Conservation (phyloP, 2,113 vertebrate genomes). For the Danionella cerebrum region DNA sequence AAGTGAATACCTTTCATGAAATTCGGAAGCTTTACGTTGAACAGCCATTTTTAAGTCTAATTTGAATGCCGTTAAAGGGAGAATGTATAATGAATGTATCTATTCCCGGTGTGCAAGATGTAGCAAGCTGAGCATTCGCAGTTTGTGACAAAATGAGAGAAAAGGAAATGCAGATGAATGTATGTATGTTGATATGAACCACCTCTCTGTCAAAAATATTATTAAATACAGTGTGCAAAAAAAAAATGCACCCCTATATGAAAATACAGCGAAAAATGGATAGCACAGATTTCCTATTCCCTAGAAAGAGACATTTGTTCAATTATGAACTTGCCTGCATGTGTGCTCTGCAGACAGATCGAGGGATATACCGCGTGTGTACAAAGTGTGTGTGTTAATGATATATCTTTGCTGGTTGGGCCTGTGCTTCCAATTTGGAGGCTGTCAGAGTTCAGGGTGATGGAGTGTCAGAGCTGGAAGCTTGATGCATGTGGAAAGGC, state of each 20-base stretch:
- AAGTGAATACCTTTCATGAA: no score
- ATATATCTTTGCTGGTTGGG: slow-evolving; percentile 47
- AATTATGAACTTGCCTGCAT: slow-evolving; percentile 14
- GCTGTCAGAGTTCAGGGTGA: slow-evolving; percentile 47
- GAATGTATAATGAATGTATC: neutral
- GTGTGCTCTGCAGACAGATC: slow-evolving; percentile 14
- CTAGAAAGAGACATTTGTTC: neutral
- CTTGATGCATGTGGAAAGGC: slow-evolving; percentile 39
- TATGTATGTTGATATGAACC: slow-evolving; percentile 10
- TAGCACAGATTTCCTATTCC: neutral
- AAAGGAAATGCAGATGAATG: neutral
- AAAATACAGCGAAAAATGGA: neutral
- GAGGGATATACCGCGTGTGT: neutral
- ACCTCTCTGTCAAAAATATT: neutral
- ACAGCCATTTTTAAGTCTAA: no score
- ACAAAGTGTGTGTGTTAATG: slow-evolving; percentile 36
- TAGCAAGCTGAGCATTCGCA: neutral
- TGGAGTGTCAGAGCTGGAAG: slow-evolving; percentile 39
- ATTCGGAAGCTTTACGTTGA: no score
- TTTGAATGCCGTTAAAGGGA: no score
- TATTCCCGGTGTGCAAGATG: neutral
- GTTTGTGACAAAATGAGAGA: neutral
- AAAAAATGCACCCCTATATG: neutral
- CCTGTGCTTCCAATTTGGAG: slow-evolving; percentile 51
- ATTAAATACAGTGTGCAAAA: slow-evolving; percentile 2